These are phyloP conservation scores for Aegypius monachus DNA, from an alignment of 2,113 vertebrate genomes.

Conservation along the genomic window DNA sequence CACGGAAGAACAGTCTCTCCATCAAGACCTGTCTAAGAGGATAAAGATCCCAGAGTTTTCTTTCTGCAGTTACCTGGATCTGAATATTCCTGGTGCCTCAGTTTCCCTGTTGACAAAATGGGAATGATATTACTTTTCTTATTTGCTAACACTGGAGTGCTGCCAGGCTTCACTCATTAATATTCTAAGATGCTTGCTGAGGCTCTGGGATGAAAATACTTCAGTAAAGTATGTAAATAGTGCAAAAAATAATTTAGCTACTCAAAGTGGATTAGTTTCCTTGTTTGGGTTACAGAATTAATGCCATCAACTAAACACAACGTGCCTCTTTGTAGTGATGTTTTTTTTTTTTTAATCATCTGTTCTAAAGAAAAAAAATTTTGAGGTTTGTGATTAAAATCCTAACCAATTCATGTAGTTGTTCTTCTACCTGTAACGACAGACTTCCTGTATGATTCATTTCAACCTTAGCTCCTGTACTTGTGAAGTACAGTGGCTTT, in stretches of 20 bases:
- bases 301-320: neutral
- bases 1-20: neutral
- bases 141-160: neutral
- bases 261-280: slow-evolving; percentile 11
- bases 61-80: neutral
- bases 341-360: neutral
- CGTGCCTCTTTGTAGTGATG: neutral
- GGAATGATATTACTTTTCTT: neutral
- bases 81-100: neutral
- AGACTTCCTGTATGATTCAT: neutral
- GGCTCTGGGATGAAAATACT: slow-evolving; percentile 37
- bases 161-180: slow-evolving; percentile 15
- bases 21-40: neutral
- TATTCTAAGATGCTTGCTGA: slow-evolving; percentile 8
- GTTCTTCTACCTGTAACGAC: neutral
- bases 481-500: neutral
- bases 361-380: neutral
- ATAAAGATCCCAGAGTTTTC: neutral
- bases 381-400: neutral
- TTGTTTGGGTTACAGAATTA: slow-evolving; percentile 41
- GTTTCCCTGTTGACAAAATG: neutral
- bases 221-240: slow-evolving; percentile 51
- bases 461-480: neutral
- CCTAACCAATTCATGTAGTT: neutral
- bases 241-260: slow-evolving; percentile 13